phyloP scores from a whole-genome alignment of 2,113 vertebrate genomes.

The Glareola pratincola region DNA sequence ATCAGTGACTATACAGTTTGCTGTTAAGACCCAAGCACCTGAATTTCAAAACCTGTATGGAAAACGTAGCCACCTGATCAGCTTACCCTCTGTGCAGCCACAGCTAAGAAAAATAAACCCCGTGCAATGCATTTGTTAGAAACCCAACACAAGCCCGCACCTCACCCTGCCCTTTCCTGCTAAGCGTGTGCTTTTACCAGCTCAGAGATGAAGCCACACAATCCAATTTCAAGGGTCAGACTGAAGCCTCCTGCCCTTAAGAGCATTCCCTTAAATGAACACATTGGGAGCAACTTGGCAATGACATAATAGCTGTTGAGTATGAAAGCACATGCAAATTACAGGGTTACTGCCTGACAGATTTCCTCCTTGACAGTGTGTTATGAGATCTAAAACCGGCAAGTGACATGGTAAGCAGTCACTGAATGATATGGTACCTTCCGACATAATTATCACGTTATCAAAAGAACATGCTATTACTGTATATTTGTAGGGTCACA shows the following conservation, averaged over 20 bases:
- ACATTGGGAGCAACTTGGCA: not conserved
- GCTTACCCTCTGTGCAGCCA: not conserved
- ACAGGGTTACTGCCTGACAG: slow-evolving; percentile 22
- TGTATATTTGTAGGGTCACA: slow-evolving; percentile 47
- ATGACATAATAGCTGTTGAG: not conserved
- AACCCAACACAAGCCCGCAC: not conserved
- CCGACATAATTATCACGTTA: not conserved
- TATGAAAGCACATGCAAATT: slow-evolving; percentile 25
- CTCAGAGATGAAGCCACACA: not conserved
- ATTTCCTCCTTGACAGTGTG: not conserved
- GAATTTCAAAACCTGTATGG: fast-evolving
- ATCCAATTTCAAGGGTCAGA: not conserved
- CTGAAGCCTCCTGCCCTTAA: not conserved
- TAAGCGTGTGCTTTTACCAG: not conserved
- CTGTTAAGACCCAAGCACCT: not conserved
- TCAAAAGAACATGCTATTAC: not conserved
- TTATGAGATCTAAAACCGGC: slow-evolving; percentile 12
- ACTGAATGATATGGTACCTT: not conserved
- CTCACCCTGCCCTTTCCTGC: not conserved
- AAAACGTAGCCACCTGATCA: fast-evolving
- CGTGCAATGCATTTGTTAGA: fast-evolving
- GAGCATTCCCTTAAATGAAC: not conserved
- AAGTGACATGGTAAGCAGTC: not conserved
- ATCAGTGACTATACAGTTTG: not conserved
- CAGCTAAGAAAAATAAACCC: not conserved